Conservation (phyloP, 1,140 invertebrate species). For the Calliphora vicina region DNA sequence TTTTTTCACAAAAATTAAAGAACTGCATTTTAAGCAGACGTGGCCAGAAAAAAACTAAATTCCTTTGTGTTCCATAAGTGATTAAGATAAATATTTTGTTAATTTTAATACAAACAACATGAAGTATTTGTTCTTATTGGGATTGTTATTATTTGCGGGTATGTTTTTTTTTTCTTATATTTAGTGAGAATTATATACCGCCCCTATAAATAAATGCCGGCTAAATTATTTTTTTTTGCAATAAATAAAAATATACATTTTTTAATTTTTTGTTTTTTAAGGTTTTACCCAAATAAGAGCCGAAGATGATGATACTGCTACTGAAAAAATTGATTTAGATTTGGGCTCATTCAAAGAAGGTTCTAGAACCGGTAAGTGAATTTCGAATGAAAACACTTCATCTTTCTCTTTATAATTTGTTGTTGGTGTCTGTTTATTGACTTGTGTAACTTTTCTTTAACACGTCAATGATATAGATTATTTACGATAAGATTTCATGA, state of each 20-base stretch:
- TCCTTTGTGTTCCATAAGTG: background rate
- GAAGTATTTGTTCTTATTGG: constrained; percentile 67
- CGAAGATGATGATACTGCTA: constrained; percentile 62
- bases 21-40: constrained; percentile 30
- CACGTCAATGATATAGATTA: background rate
- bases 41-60: background rate
- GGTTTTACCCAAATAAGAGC: constrained; percentile 58
- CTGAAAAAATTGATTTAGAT: constrained; percentile 74
- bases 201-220: background rate
- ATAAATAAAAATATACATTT: constrained; percentile 2
- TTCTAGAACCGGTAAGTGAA: constrained; percentile 78
- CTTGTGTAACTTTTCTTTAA: background rate
- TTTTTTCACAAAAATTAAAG: background rate
- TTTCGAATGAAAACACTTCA: background rate
- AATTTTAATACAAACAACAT: constrained; percentile 54
- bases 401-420: background rate
- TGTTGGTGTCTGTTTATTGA: background rate
- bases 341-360: constrained; percentile 81
- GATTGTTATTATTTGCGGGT: constrained; percentile 67
- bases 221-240: background rate
- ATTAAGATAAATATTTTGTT: background rate
- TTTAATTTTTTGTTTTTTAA: constrained; percentile 46
- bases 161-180: constrained; percentile 43
- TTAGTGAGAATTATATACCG: background rate
- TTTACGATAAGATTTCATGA: background rate